Evolutionary conservation across 2,888 invertebrate genomes (phyloP).

Genomic region (Yponomeuta cagnagella): DNA sequence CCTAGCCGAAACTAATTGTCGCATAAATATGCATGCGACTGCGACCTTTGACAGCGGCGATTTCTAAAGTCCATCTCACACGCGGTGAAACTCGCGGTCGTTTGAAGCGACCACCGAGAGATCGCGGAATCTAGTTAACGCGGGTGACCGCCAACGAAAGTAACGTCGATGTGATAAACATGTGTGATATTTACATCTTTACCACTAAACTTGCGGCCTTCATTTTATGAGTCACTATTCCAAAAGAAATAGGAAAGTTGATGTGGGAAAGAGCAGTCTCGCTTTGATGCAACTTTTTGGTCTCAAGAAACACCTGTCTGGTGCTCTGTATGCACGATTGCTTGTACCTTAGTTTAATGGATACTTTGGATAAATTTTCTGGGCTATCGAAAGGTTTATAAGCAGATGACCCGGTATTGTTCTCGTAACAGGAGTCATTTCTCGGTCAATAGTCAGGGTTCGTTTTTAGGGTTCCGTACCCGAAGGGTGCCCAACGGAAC

Average conservation of each 20-base stretch:
- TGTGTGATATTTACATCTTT: not conserved
- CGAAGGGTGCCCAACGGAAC: too few relatives aligned
- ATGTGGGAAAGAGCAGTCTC: too few relatives aligned
- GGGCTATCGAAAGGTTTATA: not conserved
- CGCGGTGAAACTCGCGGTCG: not conserved
- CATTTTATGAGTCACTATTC: too few relatives aligned
- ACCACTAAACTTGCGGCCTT: not conserved
- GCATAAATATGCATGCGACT: not conserved
- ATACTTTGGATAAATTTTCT: too few relatives aligned
- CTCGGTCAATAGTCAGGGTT: not conserved
- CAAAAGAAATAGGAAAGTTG: too few relatives aligned
- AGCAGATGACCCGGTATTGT: not conserved
- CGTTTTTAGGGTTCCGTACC: not conserved
- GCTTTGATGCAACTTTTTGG: too few relatives aligned
- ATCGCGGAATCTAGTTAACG: not conserved
- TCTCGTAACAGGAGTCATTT: not conserved
- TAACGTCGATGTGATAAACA: not conserved
- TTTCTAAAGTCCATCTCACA: slow-evolving; percentile 1
- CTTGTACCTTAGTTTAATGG: too few relatives aligned
- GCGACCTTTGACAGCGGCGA: not conserved
- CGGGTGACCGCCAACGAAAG: not conserved
- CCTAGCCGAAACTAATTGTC: not conserved
- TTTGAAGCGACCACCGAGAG: not conserved
- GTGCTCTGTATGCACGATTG: too few relatives aligned
- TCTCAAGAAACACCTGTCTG: too few relatives aligned